Conservation (phyloP, 2,797 vertebrate genomes). For the Sebastes kiyomatsui region DNA sequence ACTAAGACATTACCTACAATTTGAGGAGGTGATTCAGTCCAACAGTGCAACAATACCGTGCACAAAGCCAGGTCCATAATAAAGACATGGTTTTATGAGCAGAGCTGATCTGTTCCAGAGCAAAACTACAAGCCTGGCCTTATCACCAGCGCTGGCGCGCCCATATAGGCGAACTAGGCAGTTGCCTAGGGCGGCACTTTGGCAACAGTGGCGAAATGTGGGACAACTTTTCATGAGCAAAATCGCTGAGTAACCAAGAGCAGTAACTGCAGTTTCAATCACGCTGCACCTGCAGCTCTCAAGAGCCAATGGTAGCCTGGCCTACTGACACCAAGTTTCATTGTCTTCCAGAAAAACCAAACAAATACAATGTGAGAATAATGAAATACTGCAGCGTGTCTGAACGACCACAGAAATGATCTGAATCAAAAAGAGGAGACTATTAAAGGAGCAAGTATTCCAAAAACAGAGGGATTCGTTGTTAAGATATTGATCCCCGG, state of each 20-base stretch:
- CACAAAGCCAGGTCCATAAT: background rate
- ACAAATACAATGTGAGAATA: background rate
- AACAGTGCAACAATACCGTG: background rate
- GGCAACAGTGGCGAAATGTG: fast-evolving
- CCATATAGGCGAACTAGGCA: too few relatives aligned
- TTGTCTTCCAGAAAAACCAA: background rate
- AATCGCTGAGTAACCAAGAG: background rate
- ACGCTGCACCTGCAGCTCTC: background rate
- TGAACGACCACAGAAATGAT: fast-evolving
- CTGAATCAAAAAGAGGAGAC: background rate
- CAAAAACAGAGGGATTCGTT: background rate
- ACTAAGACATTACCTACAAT: background rate
- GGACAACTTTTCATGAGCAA: background rate
- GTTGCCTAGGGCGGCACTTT: too few relatives aligned
- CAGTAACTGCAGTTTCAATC: background rate
- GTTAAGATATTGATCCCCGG: background rate
- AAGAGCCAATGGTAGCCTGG: background rate
- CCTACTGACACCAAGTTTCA: background rate
- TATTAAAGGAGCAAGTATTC: background rate
- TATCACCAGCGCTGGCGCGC: fast-evolving
- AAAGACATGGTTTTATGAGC: background rate
- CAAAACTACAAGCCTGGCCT: background rate
- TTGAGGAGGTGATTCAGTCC: background rate
- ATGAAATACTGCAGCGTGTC: background rate
- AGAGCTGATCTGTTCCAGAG: too few relatives aligned